phyloP scores from a whole-genome alignment of 2,113 vertebrate genomes.

The Panurus biarmicus region DNA sequence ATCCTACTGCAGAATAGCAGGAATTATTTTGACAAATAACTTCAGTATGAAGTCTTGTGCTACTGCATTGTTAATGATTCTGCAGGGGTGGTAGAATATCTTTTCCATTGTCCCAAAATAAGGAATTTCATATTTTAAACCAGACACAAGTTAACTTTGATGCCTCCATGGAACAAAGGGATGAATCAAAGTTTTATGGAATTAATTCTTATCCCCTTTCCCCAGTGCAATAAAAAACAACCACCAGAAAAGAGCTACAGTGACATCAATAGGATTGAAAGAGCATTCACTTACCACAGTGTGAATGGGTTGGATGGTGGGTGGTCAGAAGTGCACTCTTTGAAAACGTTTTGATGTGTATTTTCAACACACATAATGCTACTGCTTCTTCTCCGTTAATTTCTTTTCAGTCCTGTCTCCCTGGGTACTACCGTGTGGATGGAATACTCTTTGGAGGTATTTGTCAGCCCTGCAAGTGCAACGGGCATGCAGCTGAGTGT shows the following conservation, averaged over 20 bases:
- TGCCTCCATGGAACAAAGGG: not conserved
- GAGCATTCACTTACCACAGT: not conserved
- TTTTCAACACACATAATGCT: not conserved
- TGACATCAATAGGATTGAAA: not conserved
- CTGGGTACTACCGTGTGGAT: conserved; percentile 85
- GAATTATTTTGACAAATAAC: not conserved
- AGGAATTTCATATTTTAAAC: not conserved
- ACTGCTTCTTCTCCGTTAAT: not conserved
- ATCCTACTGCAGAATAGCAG: not conserved
- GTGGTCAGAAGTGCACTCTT: not conserved
- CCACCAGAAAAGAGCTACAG: not conserved
- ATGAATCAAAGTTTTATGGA: not conserved
- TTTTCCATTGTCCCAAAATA: not conserved
- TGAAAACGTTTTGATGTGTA: not conserved
- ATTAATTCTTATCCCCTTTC: not conserved
- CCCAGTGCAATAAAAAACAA: not conserved
- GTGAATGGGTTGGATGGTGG: not conserved
- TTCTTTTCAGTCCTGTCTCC: conserved; percentile 73
- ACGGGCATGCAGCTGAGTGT: conserved; percentile 80
- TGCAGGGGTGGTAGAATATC: not conserved
- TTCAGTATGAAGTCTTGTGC: not conserved
- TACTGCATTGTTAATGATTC: not conserved
- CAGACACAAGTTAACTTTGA: not conserved
- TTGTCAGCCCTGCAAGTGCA: conserved; percentile 88
- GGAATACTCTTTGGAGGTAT: conserved; percentile 92